Base-by-base conservation (phyloP, 1,140 invertebrate species). In the Sipha flava region DNA sequence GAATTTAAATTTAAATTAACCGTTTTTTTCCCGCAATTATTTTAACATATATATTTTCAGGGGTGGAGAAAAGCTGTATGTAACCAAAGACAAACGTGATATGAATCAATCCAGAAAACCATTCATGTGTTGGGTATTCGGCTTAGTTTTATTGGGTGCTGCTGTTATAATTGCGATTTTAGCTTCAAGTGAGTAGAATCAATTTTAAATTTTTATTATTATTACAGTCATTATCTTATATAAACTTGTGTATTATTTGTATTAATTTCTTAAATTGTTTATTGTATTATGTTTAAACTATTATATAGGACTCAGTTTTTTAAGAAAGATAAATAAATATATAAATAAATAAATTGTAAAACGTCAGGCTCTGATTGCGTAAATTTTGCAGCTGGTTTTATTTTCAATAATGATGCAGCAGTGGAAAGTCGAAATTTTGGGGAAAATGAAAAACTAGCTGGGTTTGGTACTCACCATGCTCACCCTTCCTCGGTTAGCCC, bases 11-110 rank as follows among this genome's bases (percentile, higher is more conserved):
- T 23, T 59, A 23, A 23, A 6, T 26, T 59, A 52, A 21, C 21
- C 16, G 49, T n/a, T n/a, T n/a, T n/a, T n/a, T n/a, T n/a, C n/a
- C n/a, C n/a, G n/a, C n/a, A 59, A 31, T 59, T 31, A 18, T 31
- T 21, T 31, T 31, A 0, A 3, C 3, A 1, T 73, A 18, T 6
- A 37, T 16, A 31, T 31, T 5, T 7, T 14, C 21, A 77, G 73
- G 23, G 73, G 92, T 85, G 92, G 92, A 73, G 92, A 93, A 85
- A 94, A 94, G 84, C 84, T 94, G 47, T 93, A 93, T 83, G 90
- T 94, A 64, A 94, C 92, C 16, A 92, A 92, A 83, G 92, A 93
- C 84, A 93, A 93, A 83, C 86, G 92, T 59, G 88, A 89, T 6
- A 88, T 88, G 80, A 90, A 89, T 80, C 90, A 88, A 9, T 90